Conservation (phyloP, 2,888 invertebrate genomes). For the Lysandra bellargus region DNA sequence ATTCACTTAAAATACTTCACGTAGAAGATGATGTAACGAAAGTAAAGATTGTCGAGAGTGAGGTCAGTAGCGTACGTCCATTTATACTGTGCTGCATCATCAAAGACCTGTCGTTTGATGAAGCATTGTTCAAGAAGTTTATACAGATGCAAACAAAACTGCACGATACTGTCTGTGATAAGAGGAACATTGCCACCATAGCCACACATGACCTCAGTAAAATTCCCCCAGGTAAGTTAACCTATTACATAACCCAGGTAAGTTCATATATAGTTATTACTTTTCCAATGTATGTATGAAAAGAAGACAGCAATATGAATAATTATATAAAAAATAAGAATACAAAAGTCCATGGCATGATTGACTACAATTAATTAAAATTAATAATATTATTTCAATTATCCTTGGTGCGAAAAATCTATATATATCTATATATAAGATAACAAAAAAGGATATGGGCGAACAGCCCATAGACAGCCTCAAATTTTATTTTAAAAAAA, state of each 20-base stretch:
- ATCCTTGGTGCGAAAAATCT: too few species aligned
- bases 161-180: conserved; percentile 88
- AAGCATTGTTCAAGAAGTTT: conserved; percentile 86
- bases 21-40: conserved; percentile 71
- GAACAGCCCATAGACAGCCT: too few species aligned
- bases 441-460: too few species aligned
- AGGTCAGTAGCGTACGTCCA: conserved; percentile 83
- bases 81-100: conserved; percentile 88
- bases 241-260: conserved; percentile 60
- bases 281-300: not conserved
- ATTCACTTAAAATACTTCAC: conserved; percentile 69
- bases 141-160: conserved; percentile 89
- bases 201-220: conserved; percentile 90
- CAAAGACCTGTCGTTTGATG: conserved; percentile 82
- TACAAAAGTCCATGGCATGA: too few species aligned
- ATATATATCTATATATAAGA: too few species aligned
- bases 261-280: conserved; percentile 31
- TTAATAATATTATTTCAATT: too few species aligned
- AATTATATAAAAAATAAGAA: too few species aligned
- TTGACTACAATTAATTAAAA: too few species aligned
- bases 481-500: too few species aligned
- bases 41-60: conserved; percentile 77
- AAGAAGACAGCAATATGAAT: too few species aligned
- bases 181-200: conserved; percentile 88
- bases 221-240: conserved; percentile 76